These are phyloP conservation scores for Cephus rjabovi DNA, from an alignment of 2,888 invertebrate genomes.

Conservation along the genomic window DNA sequence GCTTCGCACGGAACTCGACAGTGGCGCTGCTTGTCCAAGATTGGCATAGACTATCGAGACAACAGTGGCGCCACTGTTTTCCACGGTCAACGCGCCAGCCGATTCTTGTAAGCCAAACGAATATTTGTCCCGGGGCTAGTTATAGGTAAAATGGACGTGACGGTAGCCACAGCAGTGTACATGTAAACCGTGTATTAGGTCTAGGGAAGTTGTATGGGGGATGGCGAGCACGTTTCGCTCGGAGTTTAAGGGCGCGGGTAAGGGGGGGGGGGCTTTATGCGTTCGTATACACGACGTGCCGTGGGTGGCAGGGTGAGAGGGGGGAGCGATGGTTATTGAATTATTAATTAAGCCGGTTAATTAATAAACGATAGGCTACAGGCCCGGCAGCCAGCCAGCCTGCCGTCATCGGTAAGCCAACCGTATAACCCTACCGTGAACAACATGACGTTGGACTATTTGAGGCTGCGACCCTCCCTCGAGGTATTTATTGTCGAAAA, in stretches of 20 bases:
- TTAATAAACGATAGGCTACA: constrained; percentile 53
- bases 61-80: too few species aligned
- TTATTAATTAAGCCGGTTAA: constrained; percentile 59
- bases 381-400: constrained; percentile 17
- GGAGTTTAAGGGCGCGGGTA: constrained; percentile 10
- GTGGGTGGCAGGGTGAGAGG: too few species aligned
- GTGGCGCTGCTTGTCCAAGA: too few species aligned
- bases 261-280: constrained; percentile 13
- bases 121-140: too few species aligned
- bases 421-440: constrained; percentile 29
- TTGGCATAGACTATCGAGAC: too few species aligned
- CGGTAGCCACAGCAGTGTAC: too few species aligned
- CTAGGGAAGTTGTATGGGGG: neutral
- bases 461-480: constrained; percentile 7
- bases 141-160: too few species aligned
- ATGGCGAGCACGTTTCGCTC: constrained; percentile 14
- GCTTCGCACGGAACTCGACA: too few species aligned
- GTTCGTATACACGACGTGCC: constrained; percentile 14
- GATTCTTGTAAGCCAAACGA: too few species aligned
- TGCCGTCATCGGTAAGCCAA: constrained; percentile 21
- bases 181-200: too few species aligned
- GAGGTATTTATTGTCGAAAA: neutral
- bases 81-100: too few species aligned
- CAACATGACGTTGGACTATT: constrained; percentile 15
- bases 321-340: constrained; percentile 46